Evolutionary conservation across 2,888 invertebrate species (phyloP), one percentile per base, ranked within the genome.

Genomic region (Amphiduros pacificus): DNA sequence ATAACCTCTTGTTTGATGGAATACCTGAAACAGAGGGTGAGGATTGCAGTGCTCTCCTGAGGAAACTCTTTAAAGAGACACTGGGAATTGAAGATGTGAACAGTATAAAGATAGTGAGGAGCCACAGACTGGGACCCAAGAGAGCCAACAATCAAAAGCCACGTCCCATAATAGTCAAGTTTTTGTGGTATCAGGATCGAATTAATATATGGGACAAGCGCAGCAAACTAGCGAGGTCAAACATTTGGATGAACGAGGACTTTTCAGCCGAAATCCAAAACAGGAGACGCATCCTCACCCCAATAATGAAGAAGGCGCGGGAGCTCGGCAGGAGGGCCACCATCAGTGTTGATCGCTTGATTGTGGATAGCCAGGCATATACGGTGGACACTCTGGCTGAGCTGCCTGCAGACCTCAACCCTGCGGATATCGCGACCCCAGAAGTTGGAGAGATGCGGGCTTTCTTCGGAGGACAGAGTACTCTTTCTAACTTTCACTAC

Each of bases 151-250:
- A n/a, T 9, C 44, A n/a, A 11, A 44, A 44, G n/a, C 44, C 44
- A 17, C 44, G 22, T 20, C 44, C 44, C n/a, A 44, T 44, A 20
- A 44, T 44, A 20, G 44, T 44, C n/a, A 5, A 22, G 4, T 44
- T 44, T 44, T 20, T 20, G n/a, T 44, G 44, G 44, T 44, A 44
- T 44, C 44, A 44, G n/a, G 44, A 44, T 44, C 44, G 44, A 6
- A 44, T 44, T n/a, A 5, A 44, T 20, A 22, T 44, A 44, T 44
- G n/a, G 6, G 22, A 44, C n/a, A 22, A n/a, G 5, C n/a, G 22
- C n/a, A 20, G 20, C 6, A 5, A 44, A 44, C 44, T 44, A 9
- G 44, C 44, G 20, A 17, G n/a, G 5, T 20, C 44, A 5, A 44
- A 44, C n/a, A 9, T 44, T 11, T 44, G 20, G 22, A 5, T 44